Conservation (phyloP, 2,888 invertebrate species). For the Lasioglossum malachurum region DNA sequence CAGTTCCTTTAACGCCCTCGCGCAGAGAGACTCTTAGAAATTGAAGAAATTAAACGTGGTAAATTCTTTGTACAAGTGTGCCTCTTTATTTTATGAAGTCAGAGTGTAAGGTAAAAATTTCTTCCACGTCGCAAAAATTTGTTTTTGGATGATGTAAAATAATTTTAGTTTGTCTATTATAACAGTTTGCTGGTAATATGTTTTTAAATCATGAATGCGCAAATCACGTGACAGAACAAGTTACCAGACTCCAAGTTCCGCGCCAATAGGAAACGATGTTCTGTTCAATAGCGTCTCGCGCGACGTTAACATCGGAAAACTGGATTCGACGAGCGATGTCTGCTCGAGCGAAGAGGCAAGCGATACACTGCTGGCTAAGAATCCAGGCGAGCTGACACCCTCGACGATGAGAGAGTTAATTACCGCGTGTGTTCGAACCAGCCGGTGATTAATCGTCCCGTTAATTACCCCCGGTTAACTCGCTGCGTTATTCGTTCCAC, state of each 20-base stretch:
- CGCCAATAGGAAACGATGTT: not conserved
- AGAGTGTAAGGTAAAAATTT: too few relatives aligned
- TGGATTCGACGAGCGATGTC: slow-evolving; percentile 6
- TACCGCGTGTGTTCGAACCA: slow-evolving; percentile 48
- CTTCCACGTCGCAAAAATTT: too few relatives aligned
- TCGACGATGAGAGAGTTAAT: slow-evolving; percentile 40
- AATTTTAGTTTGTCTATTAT: too few relatives aligned
- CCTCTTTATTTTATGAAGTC: too few relatives aligned
- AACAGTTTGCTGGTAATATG: too few relatives aligned
- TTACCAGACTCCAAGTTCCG: not conserved
- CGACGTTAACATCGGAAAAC: not conserved
- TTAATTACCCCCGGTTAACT: slow-evolving; percentile 63
- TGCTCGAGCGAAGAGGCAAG: not conserved
- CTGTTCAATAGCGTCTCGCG: not conserved
- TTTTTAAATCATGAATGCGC: not conserved
- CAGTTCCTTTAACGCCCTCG: not conserved
- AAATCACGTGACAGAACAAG: not conserved
- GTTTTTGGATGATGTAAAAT: too few relatives aligned
- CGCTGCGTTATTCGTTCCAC: slow-evolving; percentile 47
- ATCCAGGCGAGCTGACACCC: not conserved
- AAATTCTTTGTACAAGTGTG: too few relatives aligned
- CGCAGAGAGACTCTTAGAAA: not conserved
- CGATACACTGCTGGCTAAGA: slow-evolving; percentile 14
- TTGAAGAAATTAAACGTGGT: not conserved
- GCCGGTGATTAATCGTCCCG: slow-evolving; percentile 64